Percentiles rank a stretch among this genome's conserved stretches.
These are phyloP conservation scores for Amblyornis subalaris DNA, from an alignment of 2,113 vertebrate species.

Conservation along the genomic window DNA sequence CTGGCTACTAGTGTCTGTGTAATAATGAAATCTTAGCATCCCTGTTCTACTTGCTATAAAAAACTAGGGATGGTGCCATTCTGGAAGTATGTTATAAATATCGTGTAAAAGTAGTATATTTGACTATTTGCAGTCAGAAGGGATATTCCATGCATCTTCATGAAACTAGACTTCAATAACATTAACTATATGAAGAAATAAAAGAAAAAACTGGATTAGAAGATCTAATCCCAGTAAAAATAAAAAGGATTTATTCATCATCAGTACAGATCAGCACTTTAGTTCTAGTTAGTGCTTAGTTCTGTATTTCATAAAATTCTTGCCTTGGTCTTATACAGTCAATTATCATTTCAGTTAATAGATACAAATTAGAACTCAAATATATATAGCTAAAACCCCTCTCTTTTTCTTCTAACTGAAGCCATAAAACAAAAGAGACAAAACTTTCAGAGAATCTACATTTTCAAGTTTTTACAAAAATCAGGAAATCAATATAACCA, in stretches of 20 bases:
- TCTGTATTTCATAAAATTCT: not conserved
- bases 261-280: not conserved
- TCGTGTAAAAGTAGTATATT: not conserved
- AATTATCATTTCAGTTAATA: not conserved
- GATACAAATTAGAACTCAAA: not conserved
- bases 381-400: not conserved
- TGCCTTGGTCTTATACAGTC: not conserved
- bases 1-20: not conserved
- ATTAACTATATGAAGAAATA: not conserved
- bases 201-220: not conserved
- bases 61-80: not conserved
- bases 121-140: not conserved
- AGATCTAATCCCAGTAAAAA: not conserved
- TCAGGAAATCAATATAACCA: not conserved
- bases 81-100: not conserved
- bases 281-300: not conserved
- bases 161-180: not conserved
- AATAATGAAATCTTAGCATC: not conserved
- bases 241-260: not conserved
- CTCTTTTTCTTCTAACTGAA: not conserved
- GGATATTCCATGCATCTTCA: not conserved
- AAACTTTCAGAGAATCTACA: not conserved
- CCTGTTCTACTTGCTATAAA: not conserved
- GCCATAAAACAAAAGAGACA: not conserved
- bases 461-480: not conserved